Evolutionary conservation across 2,888 invertebrate species (phyloP), one percentile per base, ranked within the genome.

Genomic region (Bombyx huttoni): DNA sequence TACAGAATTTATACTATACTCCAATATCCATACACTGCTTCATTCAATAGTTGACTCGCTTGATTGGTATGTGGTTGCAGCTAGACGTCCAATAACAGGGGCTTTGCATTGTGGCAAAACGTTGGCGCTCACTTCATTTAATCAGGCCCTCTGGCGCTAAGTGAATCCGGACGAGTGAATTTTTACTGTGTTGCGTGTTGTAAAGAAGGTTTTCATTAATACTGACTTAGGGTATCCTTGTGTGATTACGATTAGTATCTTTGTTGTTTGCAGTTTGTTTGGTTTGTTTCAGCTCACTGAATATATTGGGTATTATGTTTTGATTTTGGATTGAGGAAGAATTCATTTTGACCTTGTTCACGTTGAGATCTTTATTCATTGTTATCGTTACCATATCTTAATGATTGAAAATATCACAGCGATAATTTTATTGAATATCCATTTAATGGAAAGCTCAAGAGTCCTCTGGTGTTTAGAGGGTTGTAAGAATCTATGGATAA

Each of bases 61-160:
- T 68, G 62, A 68, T 67, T 64, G 62, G 63, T 65, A 56, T 60
- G 60, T 58, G 62, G 60, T 55, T 56, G 62, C 60, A 56, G 58
- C 58, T 60, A 57, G 52, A 60, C 58, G 54, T 51, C 56, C 58
- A 61, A 64, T 62, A 60, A 57, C 56, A 10, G 51, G 47, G 50
- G 60, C 56, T 60, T 58, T 58, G 59, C 56, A 59, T 58, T 58
- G 56, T 51, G 54, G 56, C 52, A 56, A 60, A 62, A 61, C 56
- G 56, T 52, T 52, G 48, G 51, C 53, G 52, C 52, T 53, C 56
- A 58, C 60, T 62, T 63, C 54, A 62, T 64, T 61, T 61, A 62
- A 62, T 62, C 54, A 60, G 54, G 47, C 54, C 53, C 48, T 49
- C n/a, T 49, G 56, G 52, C 53, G 49, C 47, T 53, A 40, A 52